These are phyloP conservation scores for Meda fulgida DNA, from an alignment of 2,797 vertebrate species.

Conservation along the genomic window DNA sequence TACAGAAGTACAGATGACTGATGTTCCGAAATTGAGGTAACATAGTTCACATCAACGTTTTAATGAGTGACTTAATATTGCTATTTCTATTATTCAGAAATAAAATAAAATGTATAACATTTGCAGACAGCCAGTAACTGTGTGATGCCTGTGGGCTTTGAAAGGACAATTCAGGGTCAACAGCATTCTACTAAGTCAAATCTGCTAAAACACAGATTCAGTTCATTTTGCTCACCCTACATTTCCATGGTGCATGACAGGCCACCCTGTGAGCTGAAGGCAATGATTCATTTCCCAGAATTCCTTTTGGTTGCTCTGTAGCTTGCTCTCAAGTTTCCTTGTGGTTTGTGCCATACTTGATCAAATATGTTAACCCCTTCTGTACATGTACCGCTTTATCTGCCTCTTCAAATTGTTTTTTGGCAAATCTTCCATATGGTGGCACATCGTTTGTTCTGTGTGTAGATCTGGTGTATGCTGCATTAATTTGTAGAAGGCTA, in stretches of 20 bases:
- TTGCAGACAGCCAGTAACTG: conserved; percentile 16
- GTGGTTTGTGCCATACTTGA: conserved; percentile 11
- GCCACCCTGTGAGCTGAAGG: conserved; percentile 50
- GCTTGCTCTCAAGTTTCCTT: conserved; percentile 38
- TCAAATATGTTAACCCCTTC: conserved; percentile 36
- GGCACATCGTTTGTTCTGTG: not conserved
- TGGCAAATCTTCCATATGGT: not conserved
- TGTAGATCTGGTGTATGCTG: not conserved
- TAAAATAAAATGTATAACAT: not conserved
- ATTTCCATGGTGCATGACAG: conserved; percentile 41
- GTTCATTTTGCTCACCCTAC: conserved; percentile 37
- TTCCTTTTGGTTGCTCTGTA: conserved; percentile 44
- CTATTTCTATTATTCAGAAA: conserved; percentile 13
- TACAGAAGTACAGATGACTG: conserved; percentile 70
- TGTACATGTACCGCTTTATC: not conserved
- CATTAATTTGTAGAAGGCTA: not conserved
- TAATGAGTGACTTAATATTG: not conserved
- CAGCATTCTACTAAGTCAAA: conserved; percentile 38
- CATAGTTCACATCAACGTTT: not conserved
- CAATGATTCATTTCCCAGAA: conserved; percentile 51
- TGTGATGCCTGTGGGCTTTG: conserved; percentile 24
- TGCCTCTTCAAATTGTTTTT: not conserved
- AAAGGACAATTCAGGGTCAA: conserved; percentile 39
- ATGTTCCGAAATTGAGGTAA: conserved; percentile 4
- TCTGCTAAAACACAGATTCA: conserved; percentile 47